Base-by-base conservation (phyloP, 2,113 vertebrate genomes). In the Pimephales promelas region DNA sequence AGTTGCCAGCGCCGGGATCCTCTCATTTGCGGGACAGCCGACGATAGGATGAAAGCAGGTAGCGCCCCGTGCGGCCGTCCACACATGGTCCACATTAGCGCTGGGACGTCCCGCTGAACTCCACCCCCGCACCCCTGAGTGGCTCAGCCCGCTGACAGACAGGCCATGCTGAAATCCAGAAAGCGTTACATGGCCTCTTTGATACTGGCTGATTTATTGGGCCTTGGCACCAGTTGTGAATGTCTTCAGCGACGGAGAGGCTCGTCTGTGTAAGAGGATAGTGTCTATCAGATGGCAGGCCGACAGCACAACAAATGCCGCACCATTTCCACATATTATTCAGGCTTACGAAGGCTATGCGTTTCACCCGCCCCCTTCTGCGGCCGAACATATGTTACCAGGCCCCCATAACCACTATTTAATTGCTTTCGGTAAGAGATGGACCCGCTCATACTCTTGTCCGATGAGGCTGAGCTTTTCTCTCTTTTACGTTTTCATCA, bases 121-220 rank as follows among this genome's bases (percentile, higher is more conserved):
- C 90, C 88, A 86, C 89, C 88, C 88, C 88, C 31, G 14, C 54
- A 16, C 66, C 82, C n/a, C 73, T 90, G 92, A 94, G 92, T 91
- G 91, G 88, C 88, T 90, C 91, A 86, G 91, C 56, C 84, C 45
- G 94, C 92, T 92, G 94, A 95, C 93, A 94, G 93, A 95, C 93
- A 68, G 76, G 82, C 91, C 93, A 93, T 94, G 94, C 91, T 93
- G 94, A 94, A 93, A 94, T 93, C 92, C 90, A 94, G 91, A 93
- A 93, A 95, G 91, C 91, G 92, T 91, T 94, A 93, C 93, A 92
- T 93, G 91, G 92, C 89, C 92, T 92, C 94, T 95, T 95, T 95
- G 94, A 95, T 95, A 94, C 91, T 76, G 79, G 34, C 90, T 94
- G 94, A 94, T 95, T 94, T 94, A 95, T 95, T 89, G 92, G 90